These are phyloP conservation scores for Panurus biarmicus DNA, from an alignment of 2,113 vertebrate species.

Conservation along the genomic window DNA sequence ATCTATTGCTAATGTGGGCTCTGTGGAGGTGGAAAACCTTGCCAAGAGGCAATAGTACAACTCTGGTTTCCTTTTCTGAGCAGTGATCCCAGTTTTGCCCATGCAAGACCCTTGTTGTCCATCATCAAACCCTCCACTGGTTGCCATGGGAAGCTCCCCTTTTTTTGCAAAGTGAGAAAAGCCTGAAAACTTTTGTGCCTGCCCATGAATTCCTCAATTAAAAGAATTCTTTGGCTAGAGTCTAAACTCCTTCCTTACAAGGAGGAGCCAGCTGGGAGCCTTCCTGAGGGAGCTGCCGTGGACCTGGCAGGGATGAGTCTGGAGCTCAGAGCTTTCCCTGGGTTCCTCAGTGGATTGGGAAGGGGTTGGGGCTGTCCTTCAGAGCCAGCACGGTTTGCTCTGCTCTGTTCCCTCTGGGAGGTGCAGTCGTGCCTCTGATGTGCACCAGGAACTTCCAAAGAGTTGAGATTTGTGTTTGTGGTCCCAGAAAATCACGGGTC, in stretches of 20 bases:
- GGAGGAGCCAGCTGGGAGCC: background rate
- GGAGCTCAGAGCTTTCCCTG: background rate
- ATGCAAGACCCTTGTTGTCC: background rate
- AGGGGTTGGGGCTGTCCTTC: background rate
- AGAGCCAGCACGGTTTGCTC: background rate
- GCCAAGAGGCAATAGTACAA: background rate
- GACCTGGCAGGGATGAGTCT: background rate
- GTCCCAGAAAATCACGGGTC: background rate
- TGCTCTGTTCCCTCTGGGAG: accelerated
- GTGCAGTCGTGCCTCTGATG: background rate
- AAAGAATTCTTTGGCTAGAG: background rate
- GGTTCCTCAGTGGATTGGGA: background rate
- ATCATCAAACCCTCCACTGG: background rate
- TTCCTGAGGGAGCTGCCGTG: background rate
- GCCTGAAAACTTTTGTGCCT: background rate
- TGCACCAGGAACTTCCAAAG: background rate
- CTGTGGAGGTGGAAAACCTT: background rate
- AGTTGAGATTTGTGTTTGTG: background rate
- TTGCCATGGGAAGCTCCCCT: background rate
- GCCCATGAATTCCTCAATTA: background rate
- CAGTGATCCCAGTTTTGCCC: background rate
- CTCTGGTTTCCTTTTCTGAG: background rate
- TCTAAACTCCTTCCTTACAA: background rate
- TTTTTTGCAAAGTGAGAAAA: background rate
- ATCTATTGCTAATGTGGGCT: background rate